phyloP scores from a whole-genome alignment of 2,888 invertebrate species.

The Meiosimyza decipiens region DNA sequence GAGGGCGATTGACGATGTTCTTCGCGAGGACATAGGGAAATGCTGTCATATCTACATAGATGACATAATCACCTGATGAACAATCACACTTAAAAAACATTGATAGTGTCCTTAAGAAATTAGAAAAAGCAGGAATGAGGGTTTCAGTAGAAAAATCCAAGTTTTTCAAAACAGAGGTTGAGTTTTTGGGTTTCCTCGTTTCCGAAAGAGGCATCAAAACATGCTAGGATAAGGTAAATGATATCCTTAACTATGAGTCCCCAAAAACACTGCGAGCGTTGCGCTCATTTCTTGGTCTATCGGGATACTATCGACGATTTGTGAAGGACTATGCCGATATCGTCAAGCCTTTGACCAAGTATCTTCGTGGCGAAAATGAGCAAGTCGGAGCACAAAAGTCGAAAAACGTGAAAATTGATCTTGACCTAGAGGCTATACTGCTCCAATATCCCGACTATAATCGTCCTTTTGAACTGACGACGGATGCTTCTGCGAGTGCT shows the following conservation, averaged over 20 bases:
- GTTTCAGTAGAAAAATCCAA: constrained; percentile 33
- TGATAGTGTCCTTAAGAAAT: not conserved
- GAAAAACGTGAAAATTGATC: constrained; percentile 19
- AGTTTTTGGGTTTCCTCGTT: constrained; percentile 38
- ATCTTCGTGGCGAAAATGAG: constrained; percentile 39
- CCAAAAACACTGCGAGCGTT: constrained; percentile 22
- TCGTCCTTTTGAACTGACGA: constrained; percentile 37
- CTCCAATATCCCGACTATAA: constrained; percentile 33
- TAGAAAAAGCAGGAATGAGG: constrained; percentile 29
- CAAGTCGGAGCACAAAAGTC: constrained; percentile 34
- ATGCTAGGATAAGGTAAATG: too few relatives aligned
- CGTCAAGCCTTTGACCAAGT: constrained; percentile 38
- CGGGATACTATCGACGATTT: constrained; percentile 39
- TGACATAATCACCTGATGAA: too few relatives aligned
- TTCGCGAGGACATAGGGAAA: too few relatives aligned
- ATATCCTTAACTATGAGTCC: constrained; percentile 36
- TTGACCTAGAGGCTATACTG: constrained; percentile 25
- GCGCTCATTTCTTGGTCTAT: constrained; percentile 34
- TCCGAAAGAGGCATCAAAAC: too few relatives aligned
- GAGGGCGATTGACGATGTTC: constrained; percentile 15
- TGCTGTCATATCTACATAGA: too few relatives aligned
- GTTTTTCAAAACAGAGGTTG: constrained; percentile 29
- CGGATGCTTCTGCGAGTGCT: constrained; percentile 36
- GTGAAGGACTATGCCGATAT: constrained; percentile 40
- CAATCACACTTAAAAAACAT: constrained; percentile 25